Evolutionary conservation across 2,113 vertebrate genomes (phyloP), one percentile per base, ranked within the genome.

Genomic region (Onychorhynchus coronatus): DNA sequence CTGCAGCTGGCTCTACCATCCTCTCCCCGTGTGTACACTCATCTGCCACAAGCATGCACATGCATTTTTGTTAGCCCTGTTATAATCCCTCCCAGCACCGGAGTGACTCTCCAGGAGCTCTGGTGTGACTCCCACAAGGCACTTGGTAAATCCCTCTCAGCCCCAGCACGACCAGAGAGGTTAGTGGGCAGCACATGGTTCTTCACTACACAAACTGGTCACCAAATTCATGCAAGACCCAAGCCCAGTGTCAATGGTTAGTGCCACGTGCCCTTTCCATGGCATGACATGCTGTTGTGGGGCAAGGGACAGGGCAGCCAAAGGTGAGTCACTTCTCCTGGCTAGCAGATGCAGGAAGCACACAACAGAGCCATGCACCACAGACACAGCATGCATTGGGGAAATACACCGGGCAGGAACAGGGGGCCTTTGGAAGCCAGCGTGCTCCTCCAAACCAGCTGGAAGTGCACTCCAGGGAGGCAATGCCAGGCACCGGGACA

Each of bases 321-420:
- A 35, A 65, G 75, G 28, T 8, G 25, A 70, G 44, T 72, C 89
- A 47, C 78, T 87, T 20, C 31, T 80, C 47, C 68, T 55, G 46
- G 87, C 94, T 95, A 94, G 16, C 71, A 88, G 78, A 86, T 23
- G 78, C 84, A 91, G 22, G 37, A 71, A 94, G 94, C 96, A 85
- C n/a, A 13, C 1, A 8, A 93, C 49, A 89, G 50, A 96, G 89
- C 88, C 98, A 98, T 98, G 98, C 98, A 97, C 96, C 90, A 95
- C 27, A 78, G 77, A 91, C 3, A 82, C 70, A 78, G 80, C 28
- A 28, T 85, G 85, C 68, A 67, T 2, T 3, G 6, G 44, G 23
- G 71, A 37, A 67, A 58, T 76, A 56, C 42, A 24, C 8, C 1
- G 0, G 63, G 47, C 58, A 65, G 66, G 62, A 61, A 16, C 12